A percentile compares a stretch with the other conserved stretches of the same genome.
Evolutionary conservation across 2,113 vertebrate species (phyloP).

Genomic region (Natator depressus): DNA sequence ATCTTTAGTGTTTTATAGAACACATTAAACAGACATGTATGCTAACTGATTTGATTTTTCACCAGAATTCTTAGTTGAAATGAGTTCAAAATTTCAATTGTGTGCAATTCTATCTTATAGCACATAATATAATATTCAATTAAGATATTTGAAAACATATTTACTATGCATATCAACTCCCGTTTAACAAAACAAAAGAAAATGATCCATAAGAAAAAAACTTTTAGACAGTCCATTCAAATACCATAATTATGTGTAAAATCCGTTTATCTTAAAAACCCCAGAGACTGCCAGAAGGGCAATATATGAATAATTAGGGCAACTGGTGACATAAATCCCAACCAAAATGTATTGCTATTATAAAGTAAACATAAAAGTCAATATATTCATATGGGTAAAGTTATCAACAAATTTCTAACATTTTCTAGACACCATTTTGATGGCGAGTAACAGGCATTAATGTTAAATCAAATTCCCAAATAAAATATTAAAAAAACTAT

Average conservation of each 20-base stretch:
- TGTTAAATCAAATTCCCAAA: conserved; percentile 54
- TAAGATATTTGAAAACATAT: not conserved
- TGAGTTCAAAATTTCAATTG: conserved; percentile 27
- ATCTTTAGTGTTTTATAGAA: not conserved
- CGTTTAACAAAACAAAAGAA: conserved; percentile 48
- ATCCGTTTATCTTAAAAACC: conserved; percentile 7
- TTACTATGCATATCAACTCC: conserved; percentile 2
- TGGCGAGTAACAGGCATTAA: not conserved
- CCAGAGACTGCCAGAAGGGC: conserved; percentile 23
- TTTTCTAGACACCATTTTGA: conserved; percentile 46
- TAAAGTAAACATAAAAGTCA: conserved; percentile 1
- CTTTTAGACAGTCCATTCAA: conserved; percentile 24
- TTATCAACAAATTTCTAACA: conserved; percentile 35
- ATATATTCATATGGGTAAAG: conserved; percentile 29
- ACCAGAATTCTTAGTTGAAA: not conserved
- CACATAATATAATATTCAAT: not conserved
- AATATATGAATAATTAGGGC: conserved; percentile 18
- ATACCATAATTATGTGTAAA: conserved; percentile 45
- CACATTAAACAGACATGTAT: not conserved
- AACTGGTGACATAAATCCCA: conserved; percentile 31
- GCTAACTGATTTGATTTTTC: not conserved
- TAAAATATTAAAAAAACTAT: conserved; percentile 78
- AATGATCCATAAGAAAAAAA: conserved; percentile 2
- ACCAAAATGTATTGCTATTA: conserved; percentile 28
- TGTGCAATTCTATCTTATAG: not conserved